A percentile compares a stretch with the other conserved stretches of the same genome.
These are phyloP conservation scores for Camponotus fellah DNA, from an alignment of 2,888 invertebrate genomes.

Conservation along the genomic window DNA sequence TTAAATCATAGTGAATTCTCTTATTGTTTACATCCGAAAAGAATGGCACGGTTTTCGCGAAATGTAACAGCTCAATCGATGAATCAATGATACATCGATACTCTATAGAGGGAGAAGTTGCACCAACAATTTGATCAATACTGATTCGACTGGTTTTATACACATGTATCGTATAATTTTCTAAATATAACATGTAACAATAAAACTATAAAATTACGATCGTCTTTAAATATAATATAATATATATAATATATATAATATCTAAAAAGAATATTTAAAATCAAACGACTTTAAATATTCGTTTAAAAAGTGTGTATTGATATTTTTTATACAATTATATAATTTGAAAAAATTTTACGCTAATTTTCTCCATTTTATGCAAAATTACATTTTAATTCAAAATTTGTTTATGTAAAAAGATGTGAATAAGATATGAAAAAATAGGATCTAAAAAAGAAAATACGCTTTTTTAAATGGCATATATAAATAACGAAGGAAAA, in stretches of 20 bases:
- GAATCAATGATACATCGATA: background rate
- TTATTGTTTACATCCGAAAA: constrained; percentile 21
- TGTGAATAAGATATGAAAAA: background rate
- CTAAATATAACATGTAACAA: background rate
- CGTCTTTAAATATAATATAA: background rate
- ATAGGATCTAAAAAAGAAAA: background rate
- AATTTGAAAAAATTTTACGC: background rate
- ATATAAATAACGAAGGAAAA: background rate
- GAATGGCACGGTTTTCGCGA: constrained; percentile 10
- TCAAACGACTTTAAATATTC: too few species aligned
- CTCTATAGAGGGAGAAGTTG: background rate
- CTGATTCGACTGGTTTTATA: background rate
- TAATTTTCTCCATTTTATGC: background rate
- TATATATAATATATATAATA: background rate
- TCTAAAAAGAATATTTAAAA: background rate
- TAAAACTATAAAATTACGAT: background rate
- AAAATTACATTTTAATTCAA: background rate
- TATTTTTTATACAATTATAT: background rate
- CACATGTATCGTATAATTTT: background rate
- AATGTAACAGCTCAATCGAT: constrained; percentile 5
- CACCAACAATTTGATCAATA: constrained; percentile 13
- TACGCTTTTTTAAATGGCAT: background rate
- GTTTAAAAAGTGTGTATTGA: background rate
- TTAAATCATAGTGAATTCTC: constrained; percentile 1
- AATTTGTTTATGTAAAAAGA: background rate